phyloP scores from a whole-genome alignment of 2,113 vertebrate species.

The Pterocles burchelli region DNA sequence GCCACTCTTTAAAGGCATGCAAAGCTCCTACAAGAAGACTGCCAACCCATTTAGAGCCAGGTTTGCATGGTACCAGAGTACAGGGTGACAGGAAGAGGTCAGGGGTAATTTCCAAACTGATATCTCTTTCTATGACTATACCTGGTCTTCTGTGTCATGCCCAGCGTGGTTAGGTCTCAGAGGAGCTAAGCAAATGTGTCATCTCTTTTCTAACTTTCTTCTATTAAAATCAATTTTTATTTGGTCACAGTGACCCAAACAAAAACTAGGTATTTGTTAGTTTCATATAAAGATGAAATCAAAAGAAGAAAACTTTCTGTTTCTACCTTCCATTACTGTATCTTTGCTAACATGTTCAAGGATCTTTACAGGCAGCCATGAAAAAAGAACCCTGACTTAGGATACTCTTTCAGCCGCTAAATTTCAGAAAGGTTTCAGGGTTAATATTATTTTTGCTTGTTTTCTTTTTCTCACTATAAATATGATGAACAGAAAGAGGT shows the following conservation, averaged over 20 bases:
- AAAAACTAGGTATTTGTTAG: not conserved
- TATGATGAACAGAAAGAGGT: constrained; percentile 55
- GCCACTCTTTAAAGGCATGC: not conserved
- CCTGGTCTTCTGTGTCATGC: not conserved
- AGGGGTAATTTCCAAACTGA: not conserved
- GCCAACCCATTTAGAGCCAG: not conserved
- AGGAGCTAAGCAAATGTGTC: not conserved
- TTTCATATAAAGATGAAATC: not conserved
- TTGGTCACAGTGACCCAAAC: not conserved
- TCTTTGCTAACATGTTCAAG: not conserved
- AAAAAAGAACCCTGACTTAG: not conserved
- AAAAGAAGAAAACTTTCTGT: not conserved
- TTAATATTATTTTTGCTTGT: constrained; percentile 57
- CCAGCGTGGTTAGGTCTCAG: not conserved
- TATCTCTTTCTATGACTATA: not conserved
- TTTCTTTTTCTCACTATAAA: constrained; percentile 68
- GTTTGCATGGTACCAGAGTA: not conserved
- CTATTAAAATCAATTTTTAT: not conserved
- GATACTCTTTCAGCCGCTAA: not conserved
- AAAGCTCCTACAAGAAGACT: not conserved
- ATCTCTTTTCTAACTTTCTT: not conserved
- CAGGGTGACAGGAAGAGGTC: not conserved
- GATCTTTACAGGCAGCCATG: not conserved
- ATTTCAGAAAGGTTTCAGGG: constrained; percentile 30
- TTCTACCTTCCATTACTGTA: not conserved